Percentiles rank a stretch among this genome's conserved stretches.
phyloP scores from a whole-genome alignment of 1,140 invertebrate genomes.

The Delia radicum region DNA sequence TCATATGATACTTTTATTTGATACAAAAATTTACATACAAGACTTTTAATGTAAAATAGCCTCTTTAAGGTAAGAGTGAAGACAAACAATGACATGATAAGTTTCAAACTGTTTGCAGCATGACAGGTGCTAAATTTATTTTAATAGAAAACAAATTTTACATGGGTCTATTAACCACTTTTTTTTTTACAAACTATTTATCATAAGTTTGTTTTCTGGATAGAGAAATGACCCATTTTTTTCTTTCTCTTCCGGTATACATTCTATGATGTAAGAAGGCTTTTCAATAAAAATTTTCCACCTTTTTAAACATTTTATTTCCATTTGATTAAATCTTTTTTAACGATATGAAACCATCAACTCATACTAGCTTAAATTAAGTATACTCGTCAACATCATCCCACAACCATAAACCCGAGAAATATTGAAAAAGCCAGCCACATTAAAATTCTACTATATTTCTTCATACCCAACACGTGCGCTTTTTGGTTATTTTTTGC shows the following conservation, averaged over 20 bases:
- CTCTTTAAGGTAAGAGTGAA: no score
- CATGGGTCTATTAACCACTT: not conserved
- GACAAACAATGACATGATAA: not conserved
- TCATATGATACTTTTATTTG: not conserved
- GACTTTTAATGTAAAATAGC: not conserved
- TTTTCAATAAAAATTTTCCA: constrained; percentile 44
- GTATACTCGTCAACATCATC: not conserved
- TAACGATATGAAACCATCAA: constrained; percentile 45
- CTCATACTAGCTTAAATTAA: no score
- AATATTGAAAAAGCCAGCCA: not conserved
- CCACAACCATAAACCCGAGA: not conserved
- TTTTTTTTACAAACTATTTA: not conserved
- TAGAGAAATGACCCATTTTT: not conserved
- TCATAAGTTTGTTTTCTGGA: not conserved
- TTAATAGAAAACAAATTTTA: not conserved
- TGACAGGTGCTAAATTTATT: not conserved
- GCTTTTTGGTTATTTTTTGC: not conserved
- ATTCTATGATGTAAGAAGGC: not conserved
- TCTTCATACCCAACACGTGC: not conserved
- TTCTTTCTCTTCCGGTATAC: not conserved
- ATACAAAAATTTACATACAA: not conserved
- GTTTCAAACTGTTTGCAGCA: not conserved
- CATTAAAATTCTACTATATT: not conserved
- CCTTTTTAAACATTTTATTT: constrained; percentile 53
- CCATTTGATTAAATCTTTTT: constrained; percentile 52